Base-by-base conservation (phyloP, 2,888 invertebrate genomes). In the Nomada ferruginata region DNA sequence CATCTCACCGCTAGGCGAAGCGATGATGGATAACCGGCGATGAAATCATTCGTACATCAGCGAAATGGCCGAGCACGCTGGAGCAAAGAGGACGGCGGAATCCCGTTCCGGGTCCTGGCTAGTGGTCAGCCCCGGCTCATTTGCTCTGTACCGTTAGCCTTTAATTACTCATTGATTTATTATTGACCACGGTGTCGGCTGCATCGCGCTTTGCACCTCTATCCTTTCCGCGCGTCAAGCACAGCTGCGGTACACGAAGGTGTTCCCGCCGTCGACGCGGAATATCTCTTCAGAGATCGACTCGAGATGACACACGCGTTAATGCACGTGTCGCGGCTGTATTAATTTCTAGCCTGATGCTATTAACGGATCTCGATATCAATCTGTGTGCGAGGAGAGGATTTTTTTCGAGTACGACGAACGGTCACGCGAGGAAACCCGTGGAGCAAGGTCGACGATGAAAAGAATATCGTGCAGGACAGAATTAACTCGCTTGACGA, bases 101-200 rank as follows among this genome's bases (percentile, higher is more conserved):
- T 29, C 18, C 65, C 69, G 71, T 71, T 74, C 71, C 68, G 36
- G 26, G 57, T 70, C 55, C 69, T 36, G 26, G 61, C 59, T 26
- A 36, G 68, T 79, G 83, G 78, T 70, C 85, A 42, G 59, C 59
- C 74, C 68, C 70, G 82, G 80, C 82, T 85, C 86, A 89, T 90
- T 88, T 89, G 80, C 84, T 76, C 65, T 57, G 76, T 87, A 90
- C 92, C 91, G 92, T 92, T 92, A 91, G 91, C 92, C 91, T 92
- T 92, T 92, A 92, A 92, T 92, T 92, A 92, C 89, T 85, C 87
- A 90, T 92, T 92, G 93, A 92, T 92, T 92, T 92, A 92, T 92
- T 89, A 90, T 90, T 85, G 87, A 81, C 82, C 74, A 66, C 42
- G 79, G 76, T 76, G 85, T 83, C 84, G 82, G 83, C 76, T 79